These are phyloP conservation scores for Blastomussa wellsi DNA, from an alignment of 92 coral and sea anemone genomes.

Conservation along the genomic window DNA sequence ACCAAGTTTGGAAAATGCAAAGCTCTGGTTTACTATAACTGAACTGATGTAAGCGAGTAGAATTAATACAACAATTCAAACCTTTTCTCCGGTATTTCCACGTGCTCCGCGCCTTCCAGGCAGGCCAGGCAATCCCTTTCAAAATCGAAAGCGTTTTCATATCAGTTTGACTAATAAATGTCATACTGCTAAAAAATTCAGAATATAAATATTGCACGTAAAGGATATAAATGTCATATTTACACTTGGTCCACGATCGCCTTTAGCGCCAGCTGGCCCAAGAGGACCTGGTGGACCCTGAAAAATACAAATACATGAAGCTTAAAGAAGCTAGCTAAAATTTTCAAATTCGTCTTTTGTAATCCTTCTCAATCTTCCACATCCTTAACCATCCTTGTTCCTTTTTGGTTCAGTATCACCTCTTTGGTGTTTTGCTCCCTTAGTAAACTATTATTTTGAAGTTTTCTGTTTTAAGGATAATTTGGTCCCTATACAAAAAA, in stretches of 20 bases:
- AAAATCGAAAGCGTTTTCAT: background rate
- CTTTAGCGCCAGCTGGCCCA: conserved; percentile 51
- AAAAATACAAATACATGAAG: background rate
- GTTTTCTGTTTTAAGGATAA: too few relatives aligned
- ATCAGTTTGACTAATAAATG: background rate
- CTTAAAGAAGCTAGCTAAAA: too few relatives aligned
- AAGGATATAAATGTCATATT: background rate
- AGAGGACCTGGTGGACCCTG: conserved; percentile 56
- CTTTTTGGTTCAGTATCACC: too few relatives aligned
- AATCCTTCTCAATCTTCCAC: too few relatives aligned
- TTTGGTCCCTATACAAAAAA: too few relatives aligned
- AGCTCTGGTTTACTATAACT: background rate
- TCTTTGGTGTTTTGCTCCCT: too few relatives aligned
- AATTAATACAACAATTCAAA: background rate
- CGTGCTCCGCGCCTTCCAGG: conserved; percentile 24
- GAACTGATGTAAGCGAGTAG: background rate
- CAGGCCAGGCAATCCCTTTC: conserved; percentile 29
- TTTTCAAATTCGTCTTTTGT: too few relatives aligned
- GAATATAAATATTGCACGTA: too few relatives aligned
- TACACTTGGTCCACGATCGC: conserved; percentile 58
- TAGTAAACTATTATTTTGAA: too few relatives aligned
- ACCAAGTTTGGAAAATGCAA: background rate
- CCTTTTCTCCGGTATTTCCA: conserved; percentile 30
- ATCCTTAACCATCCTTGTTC: too few relatives aligned
- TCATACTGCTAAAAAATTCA: background rate